Evolutionary conservation across 2,888 invertebrate genomes (phyloP), one percentile per base, ranked within the genome.

Genomic region (Cheilosia urbana): DNA sequence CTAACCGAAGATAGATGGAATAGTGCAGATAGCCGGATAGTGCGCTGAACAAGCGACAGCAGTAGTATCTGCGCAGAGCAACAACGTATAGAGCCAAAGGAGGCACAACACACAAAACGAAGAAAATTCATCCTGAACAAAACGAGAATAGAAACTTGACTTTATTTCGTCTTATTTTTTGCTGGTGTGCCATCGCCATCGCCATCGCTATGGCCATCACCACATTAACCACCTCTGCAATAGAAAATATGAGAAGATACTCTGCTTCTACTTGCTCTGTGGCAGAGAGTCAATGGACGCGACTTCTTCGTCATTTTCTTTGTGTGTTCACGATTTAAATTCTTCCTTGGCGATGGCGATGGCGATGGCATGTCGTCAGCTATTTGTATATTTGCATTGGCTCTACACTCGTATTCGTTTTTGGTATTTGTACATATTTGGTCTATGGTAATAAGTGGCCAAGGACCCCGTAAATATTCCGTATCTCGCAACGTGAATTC

Each of bases 241-340:
- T 79, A 84, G 83, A 84, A 71, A 76, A 47, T n/a, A 55, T 66
- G 71, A 53, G 40, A 49, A 66, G 53, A 68, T 30, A 55, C 53
- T 45, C 47, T 17, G 15, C 24, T 9, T 30, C 13, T 17, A 19
- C 42, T 30, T 66, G 19, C 47, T 77, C 60, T 60, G 15, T 21
- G 30, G 51, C 40, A 37, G 0, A 72, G 68, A 72, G 83, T 83
- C 83, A 84, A 65, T 69, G 84, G 79, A 83, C 83, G 71, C 75
- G 75, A 75, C 84, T 73, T 65, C 68, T 78, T 65, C 30, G 45
- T 55, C 24, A 30, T 45, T 40, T 57, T 42, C 57, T 77, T 45
- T 73, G 72, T 68, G 51, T 51, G 27, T 68, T 63, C 42, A 62
- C 72, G 63, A 78, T 83, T 78, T 73, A 34, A 47, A 51, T 65